Percentiles rank a stretch among this genome's conserved stretches.
Conservation (phyloP, 2,888 invertebrate genomes). For the Lithophane leautieri region DNA sequence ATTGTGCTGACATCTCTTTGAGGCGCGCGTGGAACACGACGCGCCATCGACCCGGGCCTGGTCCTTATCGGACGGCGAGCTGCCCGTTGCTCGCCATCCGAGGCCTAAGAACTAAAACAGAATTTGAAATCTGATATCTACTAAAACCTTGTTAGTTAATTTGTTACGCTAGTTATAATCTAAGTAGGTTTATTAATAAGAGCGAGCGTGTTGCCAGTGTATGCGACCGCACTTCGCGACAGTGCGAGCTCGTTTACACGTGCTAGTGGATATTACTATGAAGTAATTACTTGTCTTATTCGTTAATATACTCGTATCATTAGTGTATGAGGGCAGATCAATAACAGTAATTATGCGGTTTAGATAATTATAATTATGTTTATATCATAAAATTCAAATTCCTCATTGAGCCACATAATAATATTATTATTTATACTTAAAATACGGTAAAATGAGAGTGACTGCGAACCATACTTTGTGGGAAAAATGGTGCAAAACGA, state of each 20-base stretch:
- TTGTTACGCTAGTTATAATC: constrained; percentile 73
- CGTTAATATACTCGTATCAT: constrained; percentile 15
- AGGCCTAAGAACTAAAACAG: neutral
- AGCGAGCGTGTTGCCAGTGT: constrained; percentile 73
- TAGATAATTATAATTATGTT: neutral
- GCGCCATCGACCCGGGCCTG: too few species aligned
- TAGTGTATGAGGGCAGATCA: constrained; percentile 5
- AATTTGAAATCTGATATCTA: constrained; percentile 21
- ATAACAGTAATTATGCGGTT: constrained; percentile 12
- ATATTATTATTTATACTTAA: too few species aligned
- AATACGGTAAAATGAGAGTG: neutral
- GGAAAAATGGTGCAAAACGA: neutral
- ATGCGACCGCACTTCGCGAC: constrained; percentile 72
- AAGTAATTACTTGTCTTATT: constrained; percentile 38
- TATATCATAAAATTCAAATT: neutral
- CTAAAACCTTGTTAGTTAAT: constrained; percentile 54
- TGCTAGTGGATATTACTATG: constrained; percentile 54
- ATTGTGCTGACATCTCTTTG: too few species aligned
- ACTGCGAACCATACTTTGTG: neutral
- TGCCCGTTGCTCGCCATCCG: too few species aligned
- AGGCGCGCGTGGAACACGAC: too few species aligned
- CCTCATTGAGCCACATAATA: neutral
- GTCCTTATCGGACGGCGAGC: too few species aligned
- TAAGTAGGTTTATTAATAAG: constrained; percentile 80
- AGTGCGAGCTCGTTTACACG: constrained; percentile 66